Base-by-base conservation (phyloP, 2,797 vertebrate species). In the Molothrus aeneus region DNA sequence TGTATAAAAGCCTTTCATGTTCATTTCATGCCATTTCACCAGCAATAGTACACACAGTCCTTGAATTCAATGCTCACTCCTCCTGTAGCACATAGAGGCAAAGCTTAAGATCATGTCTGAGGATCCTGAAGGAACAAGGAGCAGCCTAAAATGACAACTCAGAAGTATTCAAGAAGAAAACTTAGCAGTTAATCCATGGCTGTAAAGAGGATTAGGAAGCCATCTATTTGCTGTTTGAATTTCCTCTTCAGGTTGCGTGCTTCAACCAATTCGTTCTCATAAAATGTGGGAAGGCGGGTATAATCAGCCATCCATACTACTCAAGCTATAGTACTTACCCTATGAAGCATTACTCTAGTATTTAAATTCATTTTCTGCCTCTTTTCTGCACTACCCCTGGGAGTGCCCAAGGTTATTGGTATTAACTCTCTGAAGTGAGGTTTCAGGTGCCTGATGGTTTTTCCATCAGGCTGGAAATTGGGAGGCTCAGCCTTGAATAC, bases 301-400 rank as follows among this genome's bases (percentile, higher is more conserved):
- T 66, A 93, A 86, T 59, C 73, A 80, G 22, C n/a, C 0, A 1
- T 43, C 28, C 80, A 29, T 72, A 66, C 26, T 53, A 61, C 10
- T 57, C 15, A 22, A 34, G 8, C 26, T 78, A 11, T 57, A 28
- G 63, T 34, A 66, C 17, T 84, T 75, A 22, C 17, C 65, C 29
- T 43, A 8, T 54, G 36, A 31, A 17, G 22, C 18, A 56, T 40
- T 77, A 22, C 9, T 63, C 17, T 32, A 59, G 31, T 17, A 56
- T 82, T 87, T 75, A 85, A 94, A 87, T 56, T 75, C 3, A 29
- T 51, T 63, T 82, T 80, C 50, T 86, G 10, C 21, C n/a, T 94
- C n/a, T 43, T 77, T 85, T 86, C 54, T 79, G 26, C 31, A 28
- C 26, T 64, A 31, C 17, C 51, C 2, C 1, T 50, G 34, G 28